Conservation (phyloP, 2,888 invertebrate species). For the Eurytoma adleriae region DNA sequence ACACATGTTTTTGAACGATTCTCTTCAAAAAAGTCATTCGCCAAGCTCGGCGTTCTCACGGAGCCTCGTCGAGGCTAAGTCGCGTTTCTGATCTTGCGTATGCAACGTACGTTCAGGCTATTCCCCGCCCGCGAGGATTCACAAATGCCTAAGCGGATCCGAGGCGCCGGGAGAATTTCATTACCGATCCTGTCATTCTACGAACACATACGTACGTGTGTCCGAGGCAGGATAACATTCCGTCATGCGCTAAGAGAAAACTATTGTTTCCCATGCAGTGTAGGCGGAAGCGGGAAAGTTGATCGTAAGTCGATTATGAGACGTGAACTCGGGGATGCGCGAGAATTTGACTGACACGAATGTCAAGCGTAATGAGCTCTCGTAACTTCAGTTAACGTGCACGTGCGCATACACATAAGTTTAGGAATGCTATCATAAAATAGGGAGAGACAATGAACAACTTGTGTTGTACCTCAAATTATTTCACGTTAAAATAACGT, state of each 20-base stretch:
- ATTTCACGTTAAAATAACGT: too few species aligned
- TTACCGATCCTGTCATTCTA: constrained; percentile 27
- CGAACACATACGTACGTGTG: neutral
- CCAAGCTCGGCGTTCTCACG: constrained; percentile 42
- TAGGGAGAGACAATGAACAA: too few species aligned
- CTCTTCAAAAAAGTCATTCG: constrained; percentile 10
- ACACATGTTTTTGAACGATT: constrained; percentile 48
- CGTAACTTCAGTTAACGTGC: too few species aligned
- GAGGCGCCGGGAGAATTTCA: constrained; percentile 54
- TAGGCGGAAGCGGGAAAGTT: constrained; percentile 29
- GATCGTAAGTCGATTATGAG: constrained; percentile 28
- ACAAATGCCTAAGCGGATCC: constrained; percentile 52
- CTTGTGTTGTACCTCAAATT: too few species aligned
- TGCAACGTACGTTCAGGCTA: constrained; percentile 45
- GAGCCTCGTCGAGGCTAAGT: constrained; percentile 15
- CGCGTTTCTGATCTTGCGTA: constrained; percentile 47
- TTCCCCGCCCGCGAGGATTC: constrained; percentile 35
- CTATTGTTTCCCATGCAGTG: constrained; percentile 31
- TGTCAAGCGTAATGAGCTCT: too few species aligned
- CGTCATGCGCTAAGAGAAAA: constrained; percentile 39
- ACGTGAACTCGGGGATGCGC: neutral
- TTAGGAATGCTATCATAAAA: constrained; percentile 9
- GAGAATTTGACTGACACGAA: neutral
- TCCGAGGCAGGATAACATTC: constrained; percentile 31
- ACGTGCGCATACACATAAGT: too few species aligned